Conservation (phyloP, 2,797 vertebrate species). For the Channa striata region DNA sequence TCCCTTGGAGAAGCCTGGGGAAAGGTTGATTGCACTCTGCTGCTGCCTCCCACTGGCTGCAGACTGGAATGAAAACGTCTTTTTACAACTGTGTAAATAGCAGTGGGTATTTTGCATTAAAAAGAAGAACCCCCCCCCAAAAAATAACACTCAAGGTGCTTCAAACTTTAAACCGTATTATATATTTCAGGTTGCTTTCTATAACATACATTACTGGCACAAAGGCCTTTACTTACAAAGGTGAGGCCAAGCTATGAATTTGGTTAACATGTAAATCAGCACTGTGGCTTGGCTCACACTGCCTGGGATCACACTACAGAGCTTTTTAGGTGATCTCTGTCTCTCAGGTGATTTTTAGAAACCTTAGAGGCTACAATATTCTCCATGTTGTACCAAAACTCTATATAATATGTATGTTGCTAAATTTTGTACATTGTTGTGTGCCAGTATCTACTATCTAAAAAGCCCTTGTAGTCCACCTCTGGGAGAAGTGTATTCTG, state of each 20-base stretch:
- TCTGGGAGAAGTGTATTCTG: conserved; percentile 78
- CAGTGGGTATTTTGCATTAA: background rate
- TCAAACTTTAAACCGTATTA: background rate
- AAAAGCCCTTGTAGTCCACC: conserved; percentile 73
- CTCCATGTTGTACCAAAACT: conserved; percentile 18
- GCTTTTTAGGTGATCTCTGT: conserved; percentile 20
- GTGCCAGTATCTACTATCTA: conserved; percentile 26
- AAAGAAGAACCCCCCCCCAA: too few relatives aligned
- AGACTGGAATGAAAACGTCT: conserved; percentile 29
- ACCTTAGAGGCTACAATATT: conserved; percentile 8
- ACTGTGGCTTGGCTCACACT: background rate
- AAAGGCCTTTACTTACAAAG: background rate
- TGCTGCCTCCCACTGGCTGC: conserved; percentile 80
- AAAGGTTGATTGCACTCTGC: conserved; percentile 35
- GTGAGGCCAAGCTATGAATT: conserved; percentile 17
- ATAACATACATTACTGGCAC: background rate
- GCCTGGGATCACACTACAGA: background rate
- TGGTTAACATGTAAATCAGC: conserved; percentile 54
- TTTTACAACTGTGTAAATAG: background rate
- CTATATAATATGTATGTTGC: conserved; percentile 39
- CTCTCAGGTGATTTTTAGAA: conserved; percentile 4
- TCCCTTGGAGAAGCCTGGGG: background rate
- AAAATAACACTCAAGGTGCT: background rate
- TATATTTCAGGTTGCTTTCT: background rate
- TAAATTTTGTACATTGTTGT: conserved; percentile 17